Evolutionary conservation across 2,888 invertebrate genomes (phyloP), one percentile per base, ranked within the genome.

Genomic region (Troglohyphantes excavatus): DNA sequence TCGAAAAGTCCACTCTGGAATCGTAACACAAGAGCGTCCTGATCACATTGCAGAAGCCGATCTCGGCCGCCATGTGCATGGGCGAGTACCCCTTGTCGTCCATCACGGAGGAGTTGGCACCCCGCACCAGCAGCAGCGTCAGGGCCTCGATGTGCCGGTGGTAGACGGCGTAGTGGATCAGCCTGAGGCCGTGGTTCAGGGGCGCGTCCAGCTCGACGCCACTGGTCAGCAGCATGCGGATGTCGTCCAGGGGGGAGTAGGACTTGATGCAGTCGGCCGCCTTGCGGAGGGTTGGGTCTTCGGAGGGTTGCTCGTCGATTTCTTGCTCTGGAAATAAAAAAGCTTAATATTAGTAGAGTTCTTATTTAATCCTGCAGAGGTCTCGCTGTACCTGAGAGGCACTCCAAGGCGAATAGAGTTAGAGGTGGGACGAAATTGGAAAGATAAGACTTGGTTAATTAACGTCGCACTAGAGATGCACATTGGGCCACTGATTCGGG

Each of bases 1-100:
- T 91, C 11, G 92, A 91, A 93, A 96, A 97, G 93, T 97, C 96
- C 26, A 97, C 96, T 91, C 96, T 95, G 0, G 97, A 97, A 0
- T 96, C 96, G 92, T 96, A 95, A 91, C 96, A 95, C 7, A 98
- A 94, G 7, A 98, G 94, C 13, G 97, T 93, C 92, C 96, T 89
- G 90, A 94, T 92, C 13, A 93, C 82, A 17, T 92, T 92, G 29
- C 91, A 91, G 91, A 93, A 93, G 23, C 94, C 94, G 63, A 93
- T 93, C 91, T 95, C 93, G 0, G 98, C 96, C n/a, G 97, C 96
- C 9, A 98, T 94, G 94, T 98, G 98, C 72, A 98, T 94, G 0
- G 98, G 96, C 85, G 97, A 97, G 93, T 98, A 98, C 0, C 98
- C 98, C 92, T 97, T 97, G 93, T 97, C 97, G 92, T 98, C 97